Evolutionary conservation across 1,140 invertebrate genomes (phyloP).

Genomic region (Cherax destructor): DNA sequence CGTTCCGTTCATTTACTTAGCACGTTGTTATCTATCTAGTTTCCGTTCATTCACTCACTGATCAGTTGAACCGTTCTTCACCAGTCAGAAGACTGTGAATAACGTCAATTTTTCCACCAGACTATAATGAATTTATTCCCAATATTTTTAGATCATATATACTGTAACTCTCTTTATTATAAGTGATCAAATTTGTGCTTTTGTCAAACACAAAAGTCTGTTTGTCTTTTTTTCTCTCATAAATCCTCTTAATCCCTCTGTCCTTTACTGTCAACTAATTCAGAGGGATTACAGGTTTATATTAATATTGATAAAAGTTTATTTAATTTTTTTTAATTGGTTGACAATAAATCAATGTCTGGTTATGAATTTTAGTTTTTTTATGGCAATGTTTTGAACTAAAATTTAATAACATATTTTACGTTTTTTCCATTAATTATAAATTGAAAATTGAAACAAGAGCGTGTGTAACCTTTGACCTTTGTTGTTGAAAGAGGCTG

Average conservation of each 20-base stretch:
- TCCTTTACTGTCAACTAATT: conserved; percentile 28
- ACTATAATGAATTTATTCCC: too few species aligned
- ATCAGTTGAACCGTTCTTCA: too few species aligned
- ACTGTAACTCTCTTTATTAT: conserved; percentile 12
- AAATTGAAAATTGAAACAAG: not conserved
- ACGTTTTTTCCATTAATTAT: not conserved
- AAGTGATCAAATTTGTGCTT: not conserved
- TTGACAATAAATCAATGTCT: conserved; percentile 19
- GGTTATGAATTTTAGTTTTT: conserved; percentile 19
- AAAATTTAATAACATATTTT: not conserved
- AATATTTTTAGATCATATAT: not conserved
- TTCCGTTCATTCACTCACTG: too few species aligned
- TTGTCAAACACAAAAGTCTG: conserved; percentile 12
- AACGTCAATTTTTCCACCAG: too few species aligned
- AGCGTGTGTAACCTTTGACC: too few species aligned
- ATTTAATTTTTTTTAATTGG: conserved; percentile 16
- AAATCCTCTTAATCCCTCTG: conserved; percentile 14
- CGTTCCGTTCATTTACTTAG: too few species aligned
- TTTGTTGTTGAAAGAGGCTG: too few species aligned
- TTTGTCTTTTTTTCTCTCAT: not conserved
- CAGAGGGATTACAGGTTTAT: conserved; percentile 20
- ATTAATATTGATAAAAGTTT: conserved; percentile 8
- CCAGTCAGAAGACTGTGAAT: too few species aligned
- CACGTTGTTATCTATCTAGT: too few species aligned
- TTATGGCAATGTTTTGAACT: not conserved